Base-by-base conservation (phyloP, 2,797 vertebrate genomes). In the Odontamblyopus lacepedii region DNA sequence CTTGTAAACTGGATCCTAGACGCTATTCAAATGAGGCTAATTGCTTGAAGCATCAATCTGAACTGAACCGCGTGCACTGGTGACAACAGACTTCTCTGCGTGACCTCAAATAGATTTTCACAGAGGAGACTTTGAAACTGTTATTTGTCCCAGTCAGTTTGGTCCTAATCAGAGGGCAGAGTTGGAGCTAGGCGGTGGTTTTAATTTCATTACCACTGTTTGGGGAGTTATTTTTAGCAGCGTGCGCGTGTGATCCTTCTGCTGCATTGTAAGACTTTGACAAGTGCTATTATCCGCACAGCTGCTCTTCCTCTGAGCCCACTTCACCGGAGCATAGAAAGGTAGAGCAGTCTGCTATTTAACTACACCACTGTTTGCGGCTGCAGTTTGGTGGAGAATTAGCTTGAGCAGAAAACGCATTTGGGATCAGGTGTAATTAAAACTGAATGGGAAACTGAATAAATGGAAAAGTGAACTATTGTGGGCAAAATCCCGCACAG, bases 211-310 rank as follows among this genome's bases (percentile, higher is more conserved):
- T 86, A 90, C 82, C 72, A 78, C 76, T 77, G 71, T 77, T 73
- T 63, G 7, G 61, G 44, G 70, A 73, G 73, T 73, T 92, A 91
- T 88, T 89, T 90, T 91, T 88, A 89, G 78, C 85, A 74, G 76
- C 3, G 2, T 64, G 69, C 38, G 73, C 77, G 82, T 87, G 78
- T 88, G 89, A 88, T 90, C 85, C 82, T 81, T 87, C 76, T 85
- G 69, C 61, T 83, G 70, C 75, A 78, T 80, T 87, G 84, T 85
- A 83, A 85, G 79, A 85, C 72, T 85, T 88, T 89, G 84, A 91
- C 87, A 88, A 85, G 85, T 83, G 82, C 78, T 86, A 88, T 92
- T 88, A 90, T 89, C 89, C 84, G 85, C 82, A 81, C 81, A 85
- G 83, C 77, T 30, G 77, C 83, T 85, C 83, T 84, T 85, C 73